Conservation (phyloP, 2,113 vertebrate species). For the Bostrychus sinensis region DNA sequence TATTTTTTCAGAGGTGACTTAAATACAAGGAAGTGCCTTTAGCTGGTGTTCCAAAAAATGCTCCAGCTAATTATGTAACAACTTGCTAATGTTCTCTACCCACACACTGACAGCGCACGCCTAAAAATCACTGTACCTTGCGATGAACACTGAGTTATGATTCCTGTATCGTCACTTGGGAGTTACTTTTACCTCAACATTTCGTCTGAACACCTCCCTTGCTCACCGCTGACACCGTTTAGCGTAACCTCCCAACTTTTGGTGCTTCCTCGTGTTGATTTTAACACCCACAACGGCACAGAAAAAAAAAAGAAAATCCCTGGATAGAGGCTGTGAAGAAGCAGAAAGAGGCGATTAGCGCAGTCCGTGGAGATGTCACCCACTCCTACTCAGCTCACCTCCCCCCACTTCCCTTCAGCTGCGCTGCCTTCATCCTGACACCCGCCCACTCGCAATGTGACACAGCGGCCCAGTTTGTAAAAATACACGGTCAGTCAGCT, state of each 20-base stretch:
- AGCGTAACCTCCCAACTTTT: background rate
- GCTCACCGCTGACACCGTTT: background rate
- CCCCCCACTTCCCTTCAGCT: slow-evolving; percentile 32
- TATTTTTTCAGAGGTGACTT: too few relatives aligned
- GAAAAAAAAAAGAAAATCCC: background rate
- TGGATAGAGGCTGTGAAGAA: background rate
- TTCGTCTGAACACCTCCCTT: too few relatives aligned
- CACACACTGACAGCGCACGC: too few relatives aligned
- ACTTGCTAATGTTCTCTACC: too few relatives aligned
- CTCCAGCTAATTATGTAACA: too few relatives aligned
- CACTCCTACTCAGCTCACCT: slow-evolving; percentile 24
- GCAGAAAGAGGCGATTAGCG: slow-evolving; percentile 5
- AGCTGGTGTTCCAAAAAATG: too few relatives aligned
- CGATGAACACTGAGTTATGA: too few relatives aligned
- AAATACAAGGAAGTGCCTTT: too few relatives aligned
- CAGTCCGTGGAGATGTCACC: slow-evolving; percentile 8
- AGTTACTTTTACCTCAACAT: too few relatives aligned
- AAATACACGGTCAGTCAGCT: background rate
- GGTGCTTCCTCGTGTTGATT: background rate
- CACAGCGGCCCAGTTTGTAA: background rate
- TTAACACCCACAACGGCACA: background rate
- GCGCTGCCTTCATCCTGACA: slow-evolving; percentile 8
- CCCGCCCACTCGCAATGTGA: slow-evolving; percentile 50
- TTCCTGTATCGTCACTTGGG: too few relatives aligned
- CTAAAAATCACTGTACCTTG: too few relatives aligned